A percentile compares a stretch with the other conserved stretches of the same genome.
phyloP scores from a whole-genome alignment of 2,113 vertebrate species.

The Peromyscus maniculatus region DNA sequence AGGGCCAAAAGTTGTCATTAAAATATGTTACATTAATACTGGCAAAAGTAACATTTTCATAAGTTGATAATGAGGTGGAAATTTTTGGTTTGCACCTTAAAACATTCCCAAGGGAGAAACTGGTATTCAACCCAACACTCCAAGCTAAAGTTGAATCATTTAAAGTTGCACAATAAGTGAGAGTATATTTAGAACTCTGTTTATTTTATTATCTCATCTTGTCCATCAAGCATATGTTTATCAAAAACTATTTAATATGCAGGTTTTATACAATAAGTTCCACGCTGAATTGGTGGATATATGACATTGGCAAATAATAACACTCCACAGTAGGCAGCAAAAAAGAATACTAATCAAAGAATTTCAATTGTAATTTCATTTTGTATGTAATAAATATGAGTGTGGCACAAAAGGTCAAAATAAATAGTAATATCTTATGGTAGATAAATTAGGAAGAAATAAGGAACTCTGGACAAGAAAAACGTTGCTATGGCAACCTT shows the following conservation, averaged over 20 bases:
- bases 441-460: conserved; percentile 69
- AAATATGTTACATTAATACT: not conserved
- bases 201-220: conserved; percentile 84
- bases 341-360: conserved; percentile 19
- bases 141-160: conserved; percentile 82
- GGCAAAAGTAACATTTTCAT: not conserved
- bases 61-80: conserved; percentile 59
- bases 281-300: not conserved
- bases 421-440: conserved; percentile 61
- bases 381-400: conserved; percentile 51
- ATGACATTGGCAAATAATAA: not conserved
- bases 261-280: conserved; percentile 58
- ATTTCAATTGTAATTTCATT: conserved; percentile 62
- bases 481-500: conserved; percentile 75
- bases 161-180: conserved; percentile 77
- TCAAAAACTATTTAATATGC: conserved; percentile 55
- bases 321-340: not conserved
- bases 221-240: conserved; percentile 70
- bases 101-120: conserved; percentile 69
- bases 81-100: conserved; percentile 75
- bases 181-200: conserved; percentile 80
- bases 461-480: conserved; percentile 69
- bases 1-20: not conserved
- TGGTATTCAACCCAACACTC: conserved; percentile 79
- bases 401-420: conserved; percentile 59